Conservation (phyloP, 1,140 invertebrate genomes). For the Lerema accius region DNA sequence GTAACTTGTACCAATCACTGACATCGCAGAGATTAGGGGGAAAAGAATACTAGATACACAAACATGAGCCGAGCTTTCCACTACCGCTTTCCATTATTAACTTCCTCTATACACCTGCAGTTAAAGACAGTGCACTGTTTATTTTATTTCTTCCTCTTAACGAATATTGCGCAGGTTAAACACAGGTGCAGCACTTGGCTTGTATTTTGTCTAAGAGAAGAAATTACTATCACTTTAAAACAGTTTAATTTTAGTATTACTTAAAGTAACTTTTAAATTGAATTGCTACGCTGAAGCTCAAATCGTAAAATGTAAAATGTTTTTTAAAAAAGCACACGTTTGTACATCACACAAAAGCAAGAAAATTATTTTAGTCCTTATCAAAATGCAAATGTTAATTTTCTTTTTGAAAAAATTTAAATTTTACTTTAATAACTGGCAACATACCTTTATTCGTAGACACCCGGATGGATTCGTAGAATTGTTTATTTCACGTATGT, state of each 20-base stretch:
- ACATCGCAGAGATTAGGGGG: slow-evolving; percentile 63
- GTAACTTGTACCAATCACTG: slow-evolving; percentile 44
- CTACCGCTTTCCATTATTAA: slow-evolving; percentile 74
- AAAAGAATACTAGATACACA: slow-evolving; percentile 61
- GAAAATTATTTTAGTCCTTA: too few relatives aligned
- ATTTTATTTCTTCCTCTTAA: slow-evolving; percentile 39
- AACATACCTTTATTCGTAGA: too few relatives aligned
- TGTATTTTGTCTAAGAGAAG: slow-evolving; percentile 36
- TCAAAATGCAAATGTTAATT: too few relatives aligned
- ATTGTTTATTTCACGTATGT: too few relatives aligned
- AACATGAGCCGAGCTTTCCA: slow-evolving; percentile 66
- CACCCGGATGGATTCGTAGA: too few relatives aligned
- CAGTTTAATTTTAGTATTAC: slow-evolving; percentile 10
- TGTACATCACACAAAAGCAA: too few relatives aligned
- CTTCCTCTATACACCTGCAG: slow-evolving; percentile 75
- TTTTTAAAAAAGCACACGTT: too few relatives aligned
- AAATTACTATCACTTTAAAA: slow-evolving; percentile 21
- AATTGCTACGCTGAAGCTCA: too few relatives aligned
- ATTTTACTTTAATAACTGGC: too few relatives aligned
- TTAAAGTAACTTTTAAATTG: slow-evolving; percentile 10
- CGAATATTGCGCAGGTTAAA: slow-evolving; percentile 45
- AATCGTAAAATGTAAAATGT: too few relatives aligned
- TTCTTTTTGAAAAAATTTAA: too few relatives aligned
- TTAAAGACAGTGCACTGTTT: slow-evolving; percentile 65
- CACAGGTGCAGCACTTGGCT: slow-evolving; percentile 31